Conservation (phyloP, 2,797 vertebrate genomes). For the Pangasius krempfi region DNA sequence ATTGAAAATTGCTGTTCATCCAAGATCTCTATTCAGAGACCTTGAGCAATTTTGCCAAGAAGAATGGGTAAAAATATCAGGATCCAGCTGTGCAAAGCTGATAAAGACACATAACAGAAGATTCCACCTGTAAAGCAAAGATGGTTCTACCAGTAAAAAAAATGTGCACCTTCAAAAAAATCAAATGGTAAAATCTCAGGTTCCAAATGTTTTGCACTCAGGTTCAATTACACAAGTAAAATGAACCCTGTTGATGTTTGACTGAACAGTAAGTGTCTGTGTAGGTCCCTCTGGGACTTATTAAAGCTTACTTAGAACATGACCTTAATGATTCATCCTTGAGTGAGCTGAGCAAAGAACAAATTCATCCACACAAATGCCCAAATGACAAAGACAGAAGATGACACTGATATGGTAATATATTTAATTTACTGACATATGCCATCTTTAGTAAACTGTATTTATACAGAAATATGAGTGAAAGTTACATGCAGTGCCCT, state of each 20-base stretch:
- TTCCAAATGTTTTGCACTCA: not conserved
- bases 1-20: not conserved
- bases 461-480: not conserved
- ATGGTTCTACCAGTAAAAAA: not conserved
- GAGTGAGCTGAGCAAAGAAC: not conserved
- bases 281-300: slow-evolving; percentile 36
- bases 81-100: not conserved
- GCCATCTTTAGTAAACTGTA: not conserved
- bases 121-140: not conserved
- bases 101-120: not conserved
- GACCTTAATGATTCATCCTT: not conserved
- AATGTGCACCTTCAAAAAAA: not conserved
- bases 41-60: not conserved
- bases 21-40: not conserved
- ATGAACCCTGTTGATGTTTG: slow-evolving; percentile 22
- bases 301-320: slow-evolving; percentile 36
- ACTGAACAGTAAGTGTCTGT: slow-evolving; percentile 25
- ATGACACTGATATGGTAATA: not conserved
- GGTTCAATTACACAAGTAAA: slow-evolving; percentile 1
- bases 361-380: not conserved
- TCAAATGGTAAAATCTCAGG: not conserved
- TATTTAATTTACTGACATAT: not conserved
- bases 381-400: not conserved
- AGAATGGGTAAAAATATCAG: not conserved
- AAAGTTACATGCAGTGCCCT: not conserved